These are phyloP conservation scores for Petrophora chlorosata DNA, from an alignment of 2,888 invertebrate genomes.

Conservation along the genomic window DNA sequence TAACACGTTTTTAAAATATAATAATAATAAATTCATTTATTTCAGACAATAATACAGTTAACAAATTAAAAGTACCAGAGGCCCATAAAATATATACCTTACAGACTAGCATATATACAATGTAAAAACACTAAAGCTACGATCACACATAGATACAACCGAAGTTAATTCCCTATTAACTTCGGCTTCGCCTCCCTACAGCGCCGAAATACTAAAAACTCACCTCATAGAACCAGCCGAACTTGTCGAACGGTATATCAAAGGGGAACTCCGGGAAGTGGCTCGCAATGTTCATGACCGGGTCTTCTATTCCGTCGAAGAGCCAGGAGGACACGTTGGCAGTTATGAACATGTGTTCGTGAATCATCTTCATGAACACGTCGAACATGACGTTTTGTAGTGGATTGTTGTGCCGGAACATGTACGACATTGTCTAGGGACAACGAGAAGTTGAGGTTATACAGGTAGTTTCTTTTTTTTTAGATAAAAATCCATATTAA, in stretches of 20 bases:
- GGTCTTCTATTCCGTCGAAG: conserved; percentile 92
- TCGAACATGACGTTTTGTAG: conserved; percentile 74
- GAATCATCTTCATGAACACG: conserved; percentile 79
- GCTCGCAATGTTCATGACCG: conserved; percentile 83
- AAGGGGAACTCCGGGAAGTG: conserved; percentile 80
- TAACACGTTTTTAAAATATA: too few relatives aligned
- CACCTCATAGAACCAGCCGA: conserved; percentile 93
- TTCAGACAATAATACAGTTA: too few relatives aligned
- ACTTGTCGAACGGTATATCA: conserved; percentile 88
- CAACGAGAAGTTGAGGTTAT: background rate
- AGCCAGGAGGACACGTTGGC: conserved; percentile 87
- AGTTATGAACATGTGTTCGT: conserved; percentile 81
- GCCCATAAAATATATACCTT: too few relatives aligned
- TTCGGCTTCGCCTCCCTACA: too few relatives aligned
- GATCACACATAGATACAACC: background rate
- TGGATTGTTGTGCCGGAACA: conserved; percentile 73
- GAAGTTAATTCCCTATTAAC: too few relatives aligned
- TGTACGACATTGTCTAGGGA: conserved; percentile 86
- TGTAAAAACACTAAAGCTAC: too few relatives aligned
- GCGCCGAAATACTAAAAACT: conserved; percentile 52
- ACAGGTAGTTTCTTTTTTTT: too few relatives aligned
- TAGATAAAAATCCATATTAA: too few relatives aligned
- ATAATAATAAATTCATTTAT: too few relatives aligned
- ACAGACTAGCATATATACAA: too few relatives aligned
- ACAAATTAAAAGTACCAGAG: too few relatives aligned